Conservation (phyloP, 2,888 invertebrate species). For the Aplocera efformata region DNA sequence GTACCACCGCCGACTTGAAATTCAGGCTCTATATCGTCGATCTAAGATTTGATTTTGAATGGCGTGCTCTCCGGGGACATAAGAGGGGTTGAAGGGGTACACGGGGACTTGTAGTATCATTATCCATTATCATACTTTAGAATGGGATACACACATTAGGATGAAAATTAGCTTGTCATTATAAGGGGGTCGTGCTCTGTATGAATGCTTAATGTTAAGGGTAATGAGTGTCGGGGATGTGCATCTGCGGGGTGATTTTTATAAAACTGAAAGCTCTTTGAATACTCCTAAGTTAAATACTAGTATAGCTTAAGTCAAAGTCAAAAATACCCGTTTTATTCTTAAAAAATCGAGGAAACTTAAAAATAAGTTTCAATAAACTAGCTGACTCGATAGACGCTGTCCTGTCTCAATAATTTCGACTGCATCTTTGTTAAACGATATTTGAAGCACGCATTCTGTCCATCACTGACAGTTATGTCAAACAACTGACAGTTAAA, state of each 20-base stretch:
- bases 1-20: constrained; percentile 7
- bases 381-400: no score
- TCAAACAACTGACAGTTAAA: no score
- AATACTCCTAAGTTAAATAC: no score
- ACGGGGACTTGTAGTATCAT: constrained; percentile 20
- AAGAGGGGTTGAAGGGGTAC: constrained; percentile 3
- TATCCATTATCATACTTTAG: constrained; percentile 32
- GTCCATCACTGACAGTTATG: no score
- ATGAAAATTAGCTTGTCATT: constrained; percentile 32
- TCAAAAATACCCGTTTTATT: no score
- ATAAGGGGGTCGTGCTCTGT: constrained; percentile 22
- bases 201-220: constrained; percentile 28
- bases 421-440: no score
- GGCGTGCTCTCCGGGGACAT: constrained; percentile 1
- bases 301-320: no score
- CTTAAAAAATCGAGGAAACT: no score
- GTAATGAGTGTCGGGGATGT: constrained; percentile 21
- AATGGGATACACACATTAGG: constrained; percentile 28
- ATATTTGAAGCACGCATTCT: no score
- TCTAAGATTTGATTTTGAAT: constrained; percentile 4
- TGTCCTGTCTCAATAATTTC: no score
- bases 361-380: no score
- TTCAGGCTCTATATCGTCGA: background rate
- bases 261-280: background rate
- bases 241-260: constrained; percentile 8